Evolutionary conservation across 2,888 invertebrate genomes (phyloP), one percentile per base, ranked within the genome.

Genomic region (Noctua pronuba): DNA sequence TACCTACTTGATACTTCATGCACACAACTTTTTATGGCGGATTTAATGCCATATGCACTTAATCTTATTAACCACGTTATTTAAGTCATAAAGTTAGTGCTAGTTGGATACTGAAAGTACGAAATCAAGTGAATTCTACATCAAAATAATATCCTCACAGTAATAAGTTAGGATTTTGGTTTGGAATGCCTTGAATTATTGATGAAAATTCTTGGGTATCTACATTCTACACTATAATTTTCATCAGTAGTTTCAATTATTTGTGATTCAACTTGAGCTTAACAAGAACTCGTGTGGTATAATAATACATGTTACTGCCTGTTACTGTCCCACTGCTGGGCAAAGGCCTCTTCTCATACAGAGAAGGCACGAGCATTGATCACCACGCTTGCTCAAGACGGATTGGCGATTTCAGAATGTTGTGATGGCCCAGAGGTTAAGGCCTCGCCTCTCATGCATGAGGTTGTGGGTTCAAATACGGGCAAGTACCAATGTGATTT

Each of bases 181-280:
- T 64, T 64, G 6, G 35, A 13, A 13, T 31, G 46, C 46, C 24
- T 49, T 24, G 31, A 49, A 18, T 31, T 18, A 52, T 18, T 44
- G 1, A 46, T 21, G 4, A 28, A 24, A 11, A 21, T 67, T 52
- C n/a, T 52, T 11, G 49, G 18, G 6, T 21, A 16, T 35, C 28
- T 28, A 28, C 16, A 31, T 31, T 31, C 10, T 21, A n/a, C 16
- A 65, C 16, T 16, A n/a, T 8, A 44, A 18, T 44, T 38, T 73
- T 28, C 21, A 38, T 46, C 21, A 38, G 18, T 55, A 24, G 0
- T 46, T 46, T 46, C 28, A 60, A 2, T 31, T 8, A 74, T 24
- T 35, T 80, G n/a, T 4, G 35, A 16, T 10, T 35, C 5, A 64
- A 82, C n/a, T 55, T 41, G 46, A 46, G 46, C 52, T n/a, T 41